Conservation (phyloP, 2,888 invertebrate genomes). For the Agriopis leucophaearia region DNA sequence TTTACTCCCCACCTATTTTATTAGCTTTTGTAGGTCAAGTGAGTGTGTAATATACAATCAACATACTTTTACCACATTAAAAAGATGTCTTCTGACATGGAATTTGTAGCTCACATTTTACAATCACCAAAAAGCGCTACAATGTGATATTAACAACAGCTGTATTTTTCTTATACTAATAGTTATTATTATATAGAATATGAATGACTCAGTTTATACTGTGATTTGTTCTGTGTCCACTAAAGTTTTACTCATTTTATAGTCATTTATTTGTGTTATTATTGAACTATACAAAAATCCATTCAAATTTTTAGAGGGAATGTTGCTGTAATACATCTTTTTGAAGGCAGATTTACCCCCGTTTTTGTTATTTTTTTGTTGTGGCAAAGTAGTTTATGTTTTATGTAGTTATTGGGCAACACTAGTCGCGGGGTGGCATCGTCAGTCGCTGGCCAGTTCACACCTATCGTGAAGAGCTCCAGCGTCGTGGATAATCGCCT, state of each 20-base stretch:
- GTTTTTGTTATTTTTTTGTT: not conserved
- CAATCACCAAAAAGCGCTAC: not conserved
- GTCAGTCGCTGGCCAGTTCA: conserved; percentile 55
- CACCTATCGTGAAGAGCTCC: conserved; percentile 74
- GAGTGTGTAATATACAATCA: too few species aligned
- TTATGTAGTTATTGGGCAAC: conserved; percentile 12
- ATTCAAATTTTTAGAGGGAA: too few species aligned
- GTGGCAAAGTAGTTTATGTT: too few species aligned
- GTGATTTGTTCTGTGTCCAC: too few species aligned
- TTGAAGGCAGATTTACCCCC: not conserved
- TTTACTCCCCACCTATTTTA: conserved; percentile 17
- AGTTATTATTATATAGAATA: not conserved
- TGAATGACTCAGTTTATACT: too few species aligned
- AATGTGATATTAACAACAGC: not conserved
- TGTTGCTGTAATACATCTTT: too few species aligned
- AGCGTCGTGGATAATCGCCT: conserved; percentile 83
- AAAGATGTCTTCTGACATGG: not conserved
- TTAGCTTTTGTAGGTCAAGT: not conserved
- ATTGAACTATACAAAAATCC: too few species aligned
- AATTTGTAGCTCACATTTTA: not conserved
- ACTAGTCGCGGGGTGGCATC: conserved; percentile 8
- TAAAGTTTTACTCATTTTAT: too few species aligned
- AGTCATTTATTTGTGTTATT: too few species aligned
- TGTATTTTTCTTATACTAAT: not conserved
- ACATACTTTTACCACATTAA: not conserved